Evolutionary conservation across 1,140 invertebrate genomes (phyloP).

Genomic region (Cotesia glomerata): DNA sequence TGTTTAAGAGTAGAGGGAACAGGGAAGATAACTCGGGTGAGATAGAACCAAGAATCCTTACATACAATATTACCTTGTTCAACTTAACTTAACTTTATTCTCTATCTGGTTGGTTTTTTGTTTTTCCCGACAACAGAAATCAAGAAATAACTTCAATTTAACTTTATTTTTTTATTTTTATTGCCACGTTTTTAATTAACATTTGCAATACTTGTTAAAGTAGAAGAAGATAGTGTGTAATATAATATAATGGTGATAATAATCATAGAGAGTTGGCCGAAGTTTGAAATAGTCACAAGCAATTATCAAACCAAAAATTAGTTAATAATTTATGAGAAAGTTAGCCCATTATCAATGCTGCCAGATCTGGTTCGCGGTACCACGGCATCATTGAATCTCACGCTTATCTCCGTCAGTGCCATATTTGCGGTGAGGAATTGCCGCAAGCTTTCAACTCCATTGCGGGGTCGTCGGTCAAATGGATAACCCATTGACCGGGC

Average conservation of each 20-base stretch:
- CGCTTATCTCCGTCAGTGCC: slow-evolving; percentile 46
- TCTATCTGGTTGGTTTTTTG: no score
- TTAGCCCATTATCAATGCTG: slow-evolving; percentile 20
- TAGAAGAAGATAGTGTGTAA: no score
- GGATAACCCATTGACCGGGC: slow-evolving; percentile 74
- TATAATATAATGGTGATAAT: no score
- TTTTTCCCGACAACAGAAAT: no score
- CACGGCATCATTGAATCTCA: slow-evolving; percentile 30
- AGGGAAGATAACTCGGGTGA: slow-evolving; percentile 5
- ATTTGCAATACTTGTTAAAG: no score
- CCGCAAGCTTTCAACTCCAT: slow-evolving; percentile 45
- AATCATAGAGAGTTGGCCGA: no score
- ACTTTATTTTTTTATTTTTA: no score
- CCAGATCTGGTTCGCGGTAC: slow-evolving; percentile 18
- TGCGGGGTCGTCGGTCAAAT: slow-evolving; percentile 66
- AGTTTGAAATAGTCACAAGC: no score
- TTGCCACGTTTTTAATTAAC: no score
- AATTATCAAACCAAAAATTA: background rate
- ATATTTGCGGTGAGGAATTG: slow-evolving; percentile 58
- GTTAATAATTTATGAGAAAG: slow-evolving; percentile 13
- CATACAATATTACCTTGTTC: background rate
- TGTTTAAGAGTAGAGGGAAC: background rate
- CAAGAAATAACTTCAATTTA: no score
- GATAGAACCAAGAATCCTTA: background rate
- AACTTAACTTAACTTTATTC: background rate